Evolutionary conservation across 2,888 invertebrate genomes (phyloP).

Genomic region (Odontomyia ornata): DNA sequence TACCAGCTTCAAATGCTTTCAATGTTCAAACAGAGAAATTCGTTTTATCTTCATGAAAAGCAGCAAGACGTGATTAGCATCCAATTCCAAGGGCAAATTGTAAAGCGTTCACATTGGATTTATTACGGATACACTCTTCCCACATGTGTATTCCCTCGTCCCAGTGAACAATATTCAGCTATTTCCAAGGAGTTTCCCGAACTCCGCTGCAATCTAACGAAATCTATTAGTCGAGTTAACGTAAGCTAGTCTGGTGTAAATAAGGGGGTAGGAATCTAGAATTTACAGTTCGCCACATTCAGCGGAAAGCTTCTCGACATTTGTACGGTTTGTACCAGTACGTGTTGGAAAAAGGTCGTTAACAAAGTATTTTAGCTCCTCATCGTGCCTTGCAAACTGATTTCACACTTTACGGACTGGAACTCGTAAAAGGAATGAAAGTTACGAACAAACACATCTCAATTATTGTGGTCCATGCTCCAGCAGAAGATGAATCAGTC

Average conservation of each 20-base stretch:
- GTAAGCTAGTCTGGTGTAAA: background rate
- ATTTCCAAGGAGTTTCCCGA: background rate
- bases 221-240: constrained; percentile 35
- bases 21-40: background rate
- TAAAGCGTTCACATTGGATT: constrained; percentile 31
- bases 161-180: background rate
- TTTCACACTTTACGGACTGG: background rate
- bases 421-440: background rate
- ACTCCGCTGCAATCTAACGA: constrained; percentile 22
- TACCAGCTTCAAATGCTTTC: background rate
- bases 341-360: constrained; percentile 15
- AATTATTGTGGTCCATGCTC: constrained; percentile 8
- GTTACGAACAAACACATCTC: constrained; percentile 29
- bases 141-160: background rate
- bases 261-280: background rate
- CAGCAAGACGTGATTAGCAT: constrained; percentile 39
- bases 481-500: background rate
- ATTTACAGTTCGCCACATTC: background rate
- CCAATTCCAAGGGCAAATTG: constrained; percentile 14
- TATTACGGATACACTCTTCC: constrained; percentile 35
- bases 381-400: constrained; percentile 11
- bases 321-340: background rate
- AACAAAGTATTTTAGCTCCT: constrained; percentile 22
- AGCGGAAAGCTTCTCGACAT: background rate
- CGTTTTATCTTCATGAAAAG: constrained; percentile 8